These are phyloP conservation scores for Spinus pinus DNA, from an alignment of 2,797 vertebrate species.

Conservation along the genomic window DNA sequence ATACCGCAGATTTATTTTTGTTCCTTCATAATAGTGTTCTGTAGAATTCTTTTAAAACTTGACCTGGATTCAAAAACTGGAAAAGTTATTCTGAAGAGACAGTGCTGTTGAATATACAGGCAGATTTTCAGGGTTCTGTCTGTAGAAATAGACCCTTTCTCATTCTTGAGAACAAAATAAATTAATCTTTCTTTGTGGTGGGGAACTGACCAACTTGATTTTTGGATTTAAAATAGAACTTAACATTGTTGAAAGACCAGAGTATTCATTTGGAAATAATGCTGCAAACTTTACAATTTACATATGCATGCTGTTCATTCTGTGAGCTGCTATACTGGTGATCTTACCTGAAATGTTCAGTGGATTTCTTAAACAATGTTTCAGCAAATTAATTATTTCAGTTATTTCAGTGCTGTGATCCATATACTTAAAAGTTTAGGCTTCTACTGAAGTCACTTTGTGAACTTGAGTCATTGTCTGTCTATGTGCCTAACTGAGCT, in stretches of 20 bases:
- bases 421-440: not conserved
- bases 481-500: not conserved
- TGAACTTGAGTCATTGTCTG: not conserved
- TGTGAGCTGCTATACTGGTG: not conserved
- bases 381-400: not conserved
- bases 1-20: not conserved
- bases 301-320: not conserved
- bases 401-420: not conserved
- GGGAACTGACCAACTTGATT: not conserved
- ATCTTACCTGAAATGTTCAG: not conserved
- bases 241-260: not conserved
- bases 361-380: not conserved
- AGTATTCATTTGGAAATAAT: not conserved
- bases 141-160: not conserved
- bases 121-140: not conserved
- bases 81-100: not conserved
- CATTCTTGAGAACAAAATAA: not conserved
- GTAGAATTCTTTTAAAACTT: not conserved
- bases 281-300: not conserved
- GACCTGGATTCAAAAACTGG: not conserved
- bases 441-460: not conserved
- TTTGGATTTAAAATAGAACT: not conserved
- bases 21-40: rapidly evolving
- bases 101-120: not conserved
- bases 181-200: not conserved